Base-by-base conservation (phyloP, 2,797 vertebrate species). In the Notolabrus celidotus region DNA sequence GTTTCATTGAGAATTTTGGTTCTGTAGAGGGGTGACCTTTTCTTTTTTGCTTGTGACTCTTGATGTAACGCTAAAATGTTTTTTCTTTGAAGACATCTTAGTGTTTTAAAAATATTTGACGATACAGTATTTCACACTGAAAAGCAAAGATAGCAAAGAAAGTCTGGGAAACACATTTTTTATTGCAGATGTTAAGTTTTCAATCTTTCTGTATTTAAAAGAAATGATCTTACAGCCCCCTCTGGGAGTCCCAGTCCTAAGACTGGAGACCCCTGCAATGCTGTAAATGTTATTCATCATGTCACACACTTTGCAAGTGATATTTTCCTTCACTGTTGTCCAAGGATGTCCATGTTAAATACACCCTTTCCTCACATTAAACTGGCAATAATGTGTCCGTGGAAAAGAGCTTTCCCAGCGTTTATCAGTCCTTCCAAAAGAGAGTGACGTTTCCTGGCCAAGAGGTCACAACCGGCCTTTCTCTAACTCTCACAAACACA, bases 391-490 rank as follows among this genome's bases (percentile, higher is more conserved):
- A 65, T 68, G 62, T 74, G 62, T 75, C 57, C 63, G 51, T 75
- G 61, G 74, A 84, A 77, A 82, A 80, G 61, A 58, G 67, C 82
- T 85, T 88, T 83, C 80, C 82, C 83, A 70, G 67, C 74, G 9
- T 88, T 88, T 91, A 86, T 92, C 88, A 79, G 80, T 74, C 53
- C 74, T 15, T 87, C 86, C 76, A 72, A 87, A 69, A 82, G 69
- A 84, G 83, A 83, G 61, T 74, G 94, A 90, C 88, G 88, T 88
- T 94, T 92, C 77, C 70, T 95, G 95, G 94, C 93, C 84, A 70
- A 89, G 89, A 52, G 82, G 93, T 94, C 92, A 95, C 80, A 84
- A 83, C 80, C 67, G 70, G 86, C 88, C 91, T 93, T 93, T 87
- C 76, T 86, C 75, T 80, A 36, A 29, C 75, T 61, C 62, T 63